Base-by-base conservation (phyloP, 2,888 invertebrate genomes). In the Conistra vaccinii region DNA sequence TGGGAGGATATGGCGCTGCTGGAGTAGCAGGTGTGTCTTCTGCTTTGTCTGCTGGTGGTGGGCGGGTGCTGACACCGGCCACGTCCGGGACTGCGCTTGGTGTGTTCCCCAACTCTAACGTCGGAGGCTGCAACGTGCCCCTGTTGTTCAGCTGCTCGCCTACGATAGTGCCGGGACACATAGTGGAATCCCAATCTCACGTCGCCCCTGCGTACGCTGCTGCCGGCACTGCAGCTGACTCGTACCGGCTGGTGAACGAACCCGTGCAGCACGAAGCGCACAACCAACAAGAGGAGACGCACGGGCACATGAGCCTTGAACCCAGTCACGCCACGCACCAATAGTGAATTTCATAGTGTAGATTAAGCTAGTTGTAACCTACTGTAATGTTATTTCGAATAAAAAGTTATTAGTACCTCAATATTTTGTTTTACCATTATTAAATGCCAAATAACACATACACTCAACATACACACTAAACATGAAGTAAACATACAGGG, bases 101-200 rank as follows among this genome's bases (percentile, higher is more conserved):
- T 3, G 89, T 95, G 71, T 96, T 95, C 87, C 95, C 95, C 1
- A 93, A 92, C 62, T 93, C 92, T 0, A 93, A 94, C 65, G 89
- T 89, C 0, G 93, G 93, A 26, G 93, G 93, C 0, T 94, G 95
- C 82, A 92, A 89, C 58, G 91, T 95, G 5, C 96, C 96, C 0
- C 87, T 96, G 14, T 89, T 96, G 60, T 91, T 96, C 78, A 95
- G 94, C 83, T 96, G 96, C 71, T 90, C 95, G 1, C 96, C 96
- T 0, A 91, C 93, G 0, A 91, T 96, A 74, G 91, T 93, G 2
- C 88, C 92, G 2, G 96, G 95, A 0, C 91, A 89, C 12, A 85
- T 95, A 45, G 89, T 92, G 35, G 91, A 90, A 48, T 51, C 88
- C 0, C 90, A 89, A 45, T 73, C 88, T 10, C 89, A 73, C 17